These are phyloP conservation scores for Chromobotia macracanthus DNA, from an alignment of 2,797 vertebrate species.

Conservation along the genomic window DNA sequence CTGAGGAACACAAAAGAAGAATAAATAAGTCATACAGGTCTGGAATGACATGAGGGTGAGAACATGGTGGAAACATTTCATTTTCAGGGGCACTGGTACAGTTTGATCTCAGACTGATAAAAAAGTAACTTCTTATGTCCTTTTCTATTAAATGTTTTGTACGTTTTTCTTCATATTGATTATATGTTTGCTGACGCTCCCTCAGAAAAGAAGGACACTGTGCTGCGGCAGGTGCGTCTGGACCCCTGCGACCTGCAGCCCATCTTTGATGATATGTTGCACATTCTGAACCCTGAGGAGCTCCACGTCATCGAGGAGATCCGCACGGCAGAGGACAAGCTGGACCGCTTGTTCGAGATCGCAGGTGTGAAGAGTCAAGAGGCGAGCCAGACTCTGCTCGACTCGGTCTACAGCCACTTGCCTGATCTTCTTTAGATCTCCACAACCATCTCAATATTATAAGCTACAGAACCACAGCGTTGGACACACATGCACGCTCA, in stretches of 20 bases:
- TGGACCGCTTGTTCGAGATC: conserved; percentile 94
- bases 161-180: no score
- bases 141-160: no score
- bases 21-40: no score
- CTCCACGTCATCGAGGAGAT: conserved; percentile 90
- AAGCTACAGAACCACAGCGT: conserved; percentile 17
- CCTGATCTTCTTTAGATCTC: conserved; percentile 87
- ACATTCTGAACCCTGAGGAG: conserved; percentile 95
- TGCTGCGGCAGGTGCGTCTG: conserved; percentile 93
- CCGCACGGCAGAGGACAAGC: conserved; percentile 90
- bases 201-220: conserved; percentile 97
- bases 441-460: neutral
- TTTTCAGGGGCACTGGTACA: no score
- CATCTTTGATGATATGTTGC: conserved; percentile 97
- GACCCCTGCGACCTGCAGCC: conserved; percentile 97
- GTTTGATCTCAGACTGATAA: neutral
- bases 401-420: conserved; percentile 96
- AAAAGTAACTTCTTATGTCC: neutral
- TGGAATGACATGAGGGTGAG: no score
- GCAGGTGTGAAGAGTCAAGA: conserved; percentile 96
- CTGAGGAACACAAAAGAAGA: no score
- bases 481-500: conserved; percentile 7
- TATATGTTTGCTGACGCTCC: neutral
- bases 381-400: conserved; percentile 95
- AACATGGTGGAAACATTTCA: no score